Evolutionary conservation across 2,113 vertebrate genomes (phyloP).

Genomic region (Chamaetylas fuelleborni): DNA sequence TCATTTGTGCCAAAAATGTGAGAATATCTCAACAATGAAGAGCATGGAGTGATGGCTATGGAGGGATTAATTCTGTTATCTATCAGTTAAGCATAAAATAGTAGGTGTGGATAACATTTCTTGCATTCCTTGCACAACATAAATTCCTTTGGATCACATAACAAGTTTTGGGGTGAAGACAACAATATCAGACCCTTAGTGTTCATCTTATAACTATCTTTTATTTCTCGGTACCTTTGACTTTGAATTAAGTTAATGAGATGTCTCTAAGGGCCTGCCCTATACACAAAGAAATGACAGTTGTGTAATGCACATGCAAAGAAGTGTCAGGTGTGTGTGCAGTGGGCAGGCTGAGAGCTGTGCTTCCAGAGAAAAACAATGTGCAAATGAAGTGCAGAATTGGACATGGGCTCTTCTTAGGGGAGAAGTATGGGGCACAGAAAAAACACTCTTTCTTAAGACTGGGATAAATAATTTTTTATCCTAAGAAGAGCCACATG

Average conservation of each 20-base stretch:
- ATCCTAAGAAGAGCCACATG: constrained; percentile 67
- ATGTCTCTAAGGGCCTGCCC: constrained; percentile 5
- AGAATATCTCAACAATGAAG: constrained; percentile 69
- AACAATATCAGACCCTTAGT: constrained; percentile 11
- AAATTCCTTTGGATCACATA: neutral
- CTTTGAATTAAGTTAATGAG: constrained; percentile 7
- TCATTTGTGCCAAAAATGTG: constrained; percentile 78
- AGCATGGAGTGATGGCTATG: constrained; percentile 70
- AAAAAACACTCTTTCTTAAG: neutral
- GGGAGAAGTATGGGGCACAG: neutral
- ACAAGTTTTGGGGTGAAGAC: neutral
- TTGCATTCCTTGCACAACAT: neutral
- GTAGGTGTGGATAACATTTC: neutral
- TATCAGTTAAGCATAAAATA: constrained; percentile 28
- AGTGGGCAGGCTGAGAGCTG: constrained; percentile 59
- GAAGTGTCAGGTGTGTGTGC: constrained; percentile 34
- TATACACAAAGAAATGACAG: constrained; percentile 29
- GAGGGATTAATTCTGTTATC: constrained; percentile 21
- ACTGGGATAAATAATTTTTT: neutral
- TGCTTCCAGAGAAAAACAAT: constrained; percentile 52
- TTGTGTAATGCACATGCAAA: constrained; percentile 73
- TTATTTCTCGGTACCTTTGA: constrained; percentile 6
- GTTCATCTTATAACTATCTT: constrained; percentile 27
- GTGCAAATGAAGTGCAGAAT: constrained; percentile 69
- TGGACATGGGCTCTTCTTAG: constrained; percentile 57